Evolutionary conservation across 1,140 invertebrate genomes (phyloP).

Genomic region (Drepana arcuata): DNA sequence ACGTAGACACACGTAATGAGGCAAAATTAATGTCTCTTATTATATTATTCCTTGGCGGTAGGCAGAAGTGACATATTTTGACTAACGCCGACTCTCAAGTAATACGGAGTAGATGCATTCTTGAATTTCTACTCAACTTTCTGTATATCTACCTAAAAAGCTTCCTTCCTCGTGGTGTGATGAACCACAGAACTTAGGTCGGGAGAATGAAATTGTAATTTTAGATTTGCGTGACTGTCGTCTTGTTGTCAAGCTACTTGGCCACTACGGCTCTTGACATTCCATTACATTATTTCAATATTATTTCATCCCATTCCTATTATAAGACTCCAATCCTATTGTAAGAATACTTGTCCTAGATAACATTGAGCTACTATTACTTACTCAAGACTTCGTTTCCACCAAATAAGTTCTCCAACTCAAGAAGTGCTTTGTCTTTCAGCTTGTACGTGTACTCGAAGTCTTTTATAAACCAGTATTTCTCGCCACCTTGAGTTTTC

Average conservation of each 20-base stretch:
- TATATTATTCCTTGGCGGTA: too few relatives aligned
- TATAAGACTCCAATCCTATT: background rate
- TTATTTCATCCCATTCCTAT: background rate
- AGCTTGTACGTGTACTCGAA: slow-evolving; percentile 23
- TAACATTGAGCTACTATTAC: slow-evolving; percentile 10
- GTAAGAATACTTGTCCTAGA: background rate
- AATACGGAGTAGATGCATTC: too few relatives aligned
- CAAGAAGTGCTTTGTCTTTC: slow-evolving; percentile 40
- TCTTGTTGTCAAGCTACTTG: background rate
- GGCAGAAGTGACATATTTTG: too few relatives aligned
- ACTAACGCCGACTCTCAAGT: too few relatives aligned
- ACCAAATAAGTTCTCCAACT: slow-evolving; percentile 66
- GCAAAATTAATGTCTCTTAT: too few relatives aligned
- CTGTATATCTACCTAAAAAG: too few relatives aligned
- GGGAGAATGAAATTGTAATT: background rate
- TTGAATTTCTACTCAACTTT: too few relatives aligned
- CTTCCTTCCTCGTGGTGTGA: too few relatives aligned
- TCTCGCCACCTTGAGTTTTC: slow-evolving; percentile 26
- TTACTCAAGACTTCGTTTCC: slow-evolving; percentile 65
- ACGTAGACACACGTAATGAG: too few relatives aligned
- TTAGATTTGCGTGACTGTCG: background rate
- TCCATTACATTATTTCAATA: background rate
- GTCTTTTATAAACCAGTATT: slow-evolving; percentile 33
- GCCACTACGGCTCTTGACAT: background rate
- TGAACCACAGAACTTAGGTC: background rate